Evolutionary conservation across 2,797 vertebrate genomes (phyloP), one percentile per base, ranked within the genome.

Genomic region (Cirrhinus molitorella): DNA sequence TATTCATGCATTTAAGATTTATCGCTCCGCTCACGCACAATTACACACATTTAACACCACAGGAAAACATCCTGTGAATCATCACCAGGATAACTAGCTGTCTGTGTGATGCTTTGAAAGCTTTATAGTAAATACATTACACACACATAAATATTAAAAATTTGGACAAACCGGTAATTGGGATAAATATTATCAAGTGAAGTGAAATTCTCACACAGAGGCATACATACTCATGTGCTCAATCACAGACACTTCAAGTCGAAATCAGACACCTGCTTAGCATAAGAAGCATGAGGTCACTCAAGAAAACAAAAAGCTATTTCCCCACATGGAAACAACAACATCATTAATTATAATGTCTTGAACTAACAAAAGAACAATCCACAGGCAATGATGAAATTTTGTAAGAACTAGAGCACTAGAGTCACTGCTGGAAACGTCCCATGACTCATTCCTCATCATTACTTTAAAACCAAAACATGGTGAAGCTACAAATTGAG

Each of bases 291-390:
- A 70, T 72, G 65, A 76, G 45, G 21, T 84, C 82, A 76, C 25
- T 45, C 61, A 71, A 45, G 63, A 66, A 57, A 79, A 65, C 40
- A 43, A 43, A 72, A 77, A 77, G 31, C 76, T 81, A 43, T 57
- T 61, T 73, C 21, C 72, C 49, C 55, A 14, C 40, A 83, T 66
- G 80, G 51, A 70, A 79, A 43, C 40, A 75, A 43, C 72, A 67
- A 53, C 45, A 66, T 71, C 70, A 80, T 88, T 76, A 78, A 70
- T 86, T 87, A 86, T 86, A 59, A 79, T 85, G 87, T 86, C 87
- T 72, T 84, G 19, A 70, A 31, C 40, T 19, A 66, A 79, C 19
- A 45, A 79, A 37, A 85, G 68, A 80, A 63, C 53, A 89, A 34
- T 21, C 10, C 79, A 37, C 53, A 40, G 76, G 47, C 51, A 71